Base-by-base conservation (phyloP, 2,113 vertebrate species). In the Prunella himalayana region DNA sequence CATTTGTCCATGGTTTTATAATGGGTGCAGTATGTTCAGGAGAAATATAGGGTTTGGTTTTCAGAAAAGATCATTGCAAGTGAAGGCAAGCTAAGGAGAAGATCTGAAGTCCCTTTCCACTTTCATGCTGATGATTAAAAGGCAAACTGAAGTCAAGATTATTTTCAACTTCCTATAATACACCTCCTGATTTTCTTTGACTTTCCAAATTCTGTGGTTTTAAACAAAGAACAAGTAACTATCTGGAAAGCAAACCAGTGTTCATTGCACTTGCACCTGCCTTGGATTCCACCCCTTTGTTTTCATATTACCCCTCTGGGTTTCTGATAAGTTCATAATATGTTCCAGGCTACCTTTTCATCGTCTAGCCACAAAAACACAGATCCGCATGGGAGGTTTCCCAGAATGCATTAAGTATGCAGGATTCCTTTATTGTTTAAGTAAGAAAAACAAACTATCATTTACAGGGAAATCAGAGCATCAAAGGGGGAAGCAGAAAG, bases 261-360 rank as follows among this genome's bases (percentile, higher is more conserved):
- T 63, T 86, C 82, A 66, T 16, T 96, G 65, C 70, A 59, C 33
- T 96, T 93, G 86, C 92, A 97, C 92, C 87, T 96, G 95, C 33
- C 60, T 86, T 80, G 87, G 64, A 90, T 86, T 91, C 89, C 49
- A 57, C 51, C 11, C 35, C 89, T 92, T 94, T 95, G 72, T 96
- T 96, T 96, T 95, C 47, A 56, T 79, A 88, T 57, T 92, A 95
- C 44, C 82, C 90, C 56, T 97, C 56, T 3, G 59, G 72, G 69
- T 93, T 95, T 92, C 61, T 92, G 96, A 95, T 89, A 97, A 87
- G 97, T 97, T 92, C 91, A 39, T 96, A 90, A 86, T 90, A 89
- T 13, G 1, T 86, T 97, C 82, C 81, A 90, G 94, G 73, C 57
- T 96, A 97, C 83, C 66, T 96, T 97, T 96, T 96, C 89, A 97